Evolutionary conservation across 2,113 vertebrate species (phyloP).

Genomic region (Corapipo altera): DNA sequence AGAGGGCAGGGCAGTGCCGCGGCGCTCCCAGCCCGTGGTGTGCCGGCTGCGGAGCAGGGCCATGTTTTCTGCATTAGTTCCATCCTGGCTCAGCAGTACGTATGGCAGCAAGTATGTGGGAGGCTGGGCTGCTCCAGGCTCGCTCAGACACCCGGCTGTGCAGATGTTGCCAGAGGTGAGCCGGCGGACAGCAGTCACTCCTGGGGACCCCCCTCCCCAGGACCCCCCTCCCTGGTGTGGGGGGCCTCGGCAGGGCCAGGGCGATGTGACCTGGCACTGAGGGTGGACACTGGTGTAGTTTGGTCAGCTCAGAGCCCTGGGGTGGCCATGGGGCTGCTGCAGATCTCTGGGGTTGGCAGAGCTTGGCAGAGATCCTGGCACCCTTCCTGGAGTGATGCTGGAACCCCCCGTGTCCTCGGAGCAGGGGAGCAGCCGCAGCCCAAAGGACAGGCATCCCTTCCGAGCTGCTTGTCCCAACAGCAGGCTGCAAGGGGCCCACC

Average conservation of each 20-base stretch:
- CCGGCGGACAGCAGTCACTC: background rate
- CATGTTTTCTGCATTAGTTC: conserved; percentile 57
- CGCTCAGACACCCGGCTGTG: background rate
- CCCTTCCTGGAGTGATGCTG: background rate
- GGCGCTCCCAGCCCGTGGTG: background rate
- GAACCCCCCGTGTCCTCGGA: background rate
- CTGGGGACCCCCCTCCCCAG: fast-evolving
- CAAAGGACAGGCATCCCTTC: fast-evolving
- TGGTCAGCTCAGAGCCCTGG: fast-evolving
- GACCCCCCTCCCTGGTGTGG: background rate
- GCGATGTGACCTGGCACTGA: fast-evolving
- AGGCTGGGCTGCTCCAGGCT: background rate
- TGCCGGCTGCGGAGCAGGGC: background rate
- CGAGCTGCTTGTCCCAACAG: fast-evolving
- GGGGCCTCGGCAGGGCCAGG: background rate
- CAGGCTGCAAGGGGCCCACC: background rate
- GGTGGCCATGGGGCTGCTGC: fast-evolving
- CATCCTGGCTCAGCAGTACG: conserved; percentile 16
- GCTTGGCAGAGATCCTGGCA: background rate
- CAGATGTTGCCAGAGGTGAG: conserved; percentile 34
- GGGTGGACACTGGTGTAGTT: background rate
- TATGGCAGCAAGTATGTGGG: conserved; percentile 7
- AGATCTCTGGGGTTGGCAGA: background rate
- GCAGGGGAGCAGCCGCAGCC: background rate
- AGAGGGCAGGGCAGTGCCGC: background rate